Conservation (phyloP, 1,140 invertebrate genomes). For the Drosophila orosa region DNA sequence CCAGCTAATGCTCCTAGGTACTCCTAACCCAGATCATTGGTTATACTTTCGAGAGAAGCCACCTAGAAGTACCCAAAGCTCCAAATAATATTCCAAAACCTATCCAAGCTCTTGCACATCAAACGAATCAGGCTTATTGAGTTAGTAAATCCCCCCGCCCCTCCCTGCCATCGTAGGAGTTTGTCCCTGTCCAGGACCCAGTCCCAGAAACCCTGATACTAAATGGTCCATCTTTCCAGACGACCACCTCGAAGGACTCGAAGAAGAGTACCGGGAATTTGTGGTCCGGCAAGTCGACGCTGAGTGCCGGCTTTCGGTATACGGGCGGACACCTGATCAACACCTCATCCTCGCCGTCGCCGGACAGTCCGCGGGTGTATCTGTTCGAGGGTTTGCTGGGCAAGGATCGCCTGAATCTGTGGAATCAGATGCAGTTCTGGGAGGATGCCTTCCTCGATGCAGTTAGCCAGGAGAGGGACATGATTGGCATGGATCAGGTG, state of each 20-base stretch:
- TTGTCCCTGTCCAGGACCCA: background rate
- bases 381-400: constrained; percentile 93
- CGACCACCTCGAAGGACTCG: constrained; percentile 84
- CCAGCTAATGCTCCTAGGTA: too few relatives aligned
- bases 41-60: too few relatives aligned
- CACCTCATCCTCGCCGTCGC: constrained; percentile 92
- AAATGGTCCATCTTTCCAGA: constrained; percentile 46
- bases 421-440: constrained; percentile 99
- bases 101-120: background rate
- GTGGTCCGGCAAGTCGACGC: constrained; percentile 96
- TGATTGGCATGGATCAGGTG: constrained; percentile 99
- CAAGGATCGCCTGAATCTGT: constrained; percentile 91
- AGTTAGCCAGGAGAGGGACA: constrained; percentile 99
- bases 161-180: constrained; percentile 1
- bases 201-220: background rate
- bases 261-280: constrained; percentile 92
- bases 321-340: constrained; percentile 94
- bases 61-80: background rate
- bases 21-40: too few relatives aligned
- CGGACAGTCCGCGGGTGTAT: constrained; percentile 94
- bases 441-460: constrained; percentile 99
- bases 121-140: background rate
- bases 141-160: background rate
- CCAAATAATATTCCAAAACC: background rate
- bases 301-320: constrained; percentile 94